Evolutionary conservation across 2,888 invertebrate genomes (phyloP).

Genomic region (Papilio demoleus): DNA sequence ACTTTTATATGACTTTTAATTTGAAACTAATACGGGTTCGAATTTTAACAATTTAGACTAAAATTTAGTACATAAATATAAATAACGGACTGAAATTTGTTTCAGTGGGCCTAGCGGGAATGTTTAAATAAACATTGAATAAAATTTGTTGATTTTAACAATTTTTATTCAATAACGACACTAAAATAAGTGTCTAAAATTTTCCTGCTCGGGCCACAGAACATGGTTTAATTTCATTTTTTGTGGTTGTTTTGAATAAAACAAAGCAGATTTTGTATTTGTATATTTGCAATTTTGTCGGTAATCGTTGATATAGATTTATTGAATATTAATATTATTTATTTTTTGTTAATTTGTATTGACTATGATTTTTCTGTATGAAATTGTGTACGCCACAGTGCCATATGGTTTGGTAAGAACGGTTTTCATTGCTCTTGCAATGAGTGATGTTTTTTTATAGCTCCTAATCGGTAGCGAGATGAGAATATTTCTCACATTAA

Average conservation of each 20-base stretch:
- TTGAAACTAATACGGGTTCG: background rate
- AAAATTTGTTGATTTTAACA: too few relatives aligned
- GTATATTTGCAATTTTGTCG: conserved; percentile 37
- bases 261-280: background rate
- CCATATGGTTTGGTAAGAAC: conserved; percentile 46
- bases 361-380: conserved; percentile 58
- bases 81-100: background rate
- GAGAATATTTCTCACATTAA: conserved; percentile 42
- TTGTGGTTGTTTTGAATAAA: background rate
- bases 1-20: background rate
- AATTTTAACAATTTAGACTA: conserved; percentile 17
- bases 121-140: too few relatives aligned
- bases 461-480: conserved; percentile 12
- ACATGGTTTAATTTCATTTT: background rate
- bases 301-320: conserved; percentile 49
- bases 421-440: conserved; percentile 30
- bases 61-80: background rate
- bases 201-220: too few relatives aligned
- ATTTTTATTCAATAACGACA: too few relatives aligned
- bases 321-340: conserved; percentile 40
- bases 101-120: too few relatives aligned
- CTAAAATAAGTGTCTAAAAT: too few relatives aligned
- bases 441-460: conserved; percentile 26
- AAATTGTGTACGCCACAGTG: conserved; percentile 60
- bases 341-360: conserved; percentile 40